phyloP scores from a whole-genome alignment of 2,888 invertebrate genomes.

The Allacma fusca region DNA sequence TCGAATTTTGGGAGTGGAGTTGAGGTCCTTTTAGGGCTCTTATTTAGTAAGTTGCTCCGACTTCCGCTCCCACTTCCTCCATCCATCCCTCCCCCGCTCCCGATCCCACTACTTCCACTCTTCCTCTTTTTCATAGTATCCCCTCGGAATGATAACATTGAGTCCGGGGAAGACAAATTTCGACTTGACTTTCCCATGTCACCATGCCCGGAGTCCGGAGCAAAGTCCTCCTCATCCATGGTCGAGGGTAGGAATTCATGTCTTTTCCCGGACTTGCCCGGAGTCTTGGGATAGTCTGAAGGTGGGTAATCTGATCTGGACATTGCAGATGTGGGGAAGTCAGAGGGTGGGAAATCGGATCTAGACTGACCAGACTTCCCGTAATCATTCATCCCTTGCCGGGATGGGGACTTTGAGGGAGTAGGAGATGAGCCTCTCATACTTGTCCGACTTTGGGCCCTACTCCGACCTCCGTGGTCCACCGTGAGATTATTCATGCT shows the following conservation, averaged over 20 bases:
- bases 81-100: not conserved
- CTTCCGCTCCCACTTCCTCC: conserved; percentile 22
- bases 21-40: conserved; percentile 21
- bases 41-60: not conserved
- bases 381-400: conserved; percentile 3
- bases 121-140: not conserved
- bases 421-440: conserved; percentile 26
- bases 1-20: conserved; percentile 38
- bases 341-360: not conserved
- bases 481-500: conserved; percentile 31
- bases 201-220: not conserved
- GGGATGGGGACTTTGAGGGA: not conserved
- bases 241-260: not conserved
- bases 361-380: not conserved
- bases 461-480: conserved; percentile 11
- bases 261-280: not conserved
- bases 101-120: conserved; percentile 9
- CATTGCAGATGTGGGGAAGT: conserved; percentile 14
- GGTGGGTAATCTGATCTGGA: not conserved
- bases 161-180: conserved; percentile 17
- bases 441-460: conserved; percentile 6
- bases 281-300: conserved; percentile 24
- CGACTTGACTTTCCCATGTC: not conserved
- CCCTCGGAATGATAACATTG: conserved; percentile 9
- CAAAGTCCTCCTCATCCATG: conserved; percentile 3